These are phyloP conservation scores for Cuculus canorus DNA, from an alignment of 2,797 vertebrate genomes.

Conservation along the genomic window DNA sequence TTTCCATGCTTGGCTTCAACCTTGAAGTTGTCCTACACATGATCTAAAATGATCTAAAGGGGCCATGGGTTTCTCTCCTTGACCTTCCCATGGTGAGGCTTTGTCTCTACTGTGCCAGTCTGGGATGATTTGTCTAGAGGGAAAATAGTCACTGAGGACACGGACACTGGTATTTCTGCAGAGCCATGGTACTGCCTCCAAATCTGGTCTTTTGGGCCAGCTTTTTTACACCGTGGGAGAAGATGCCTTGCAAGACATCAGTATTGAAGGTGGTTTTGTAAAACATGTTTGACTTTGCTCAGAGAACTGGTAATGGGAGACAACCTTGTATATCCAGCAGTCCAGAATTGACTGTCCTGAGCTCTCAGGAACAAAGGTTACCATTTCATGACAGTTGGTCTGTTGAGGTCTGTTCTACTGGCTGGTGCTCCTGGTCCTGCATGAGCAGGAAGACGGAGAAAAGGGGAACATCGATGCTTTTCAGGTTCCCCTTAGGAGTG, in stretches of 20 bases:
- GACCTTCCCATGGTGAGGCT: not conserved
- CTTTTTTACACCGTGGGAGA: not conserved
- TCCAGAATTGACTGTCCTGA: rapidly evolving
- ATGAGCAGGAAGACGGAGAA: not conserved
- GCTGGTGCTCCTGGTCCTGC: not conserved
- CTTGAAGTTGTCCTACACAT: not conserved
- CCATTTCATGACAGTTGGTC: not conserved
- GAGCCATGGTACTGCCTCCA: not conserved
- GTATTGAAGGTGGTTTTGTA: not conserved
- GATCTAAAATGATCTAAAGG: not conserved
- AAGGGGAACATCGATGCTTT: not conserved
- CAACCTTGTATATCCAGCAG: rapidly evolving
- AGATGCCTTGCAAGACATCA: not conserved
- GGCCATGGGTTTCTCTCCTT: not conserved
- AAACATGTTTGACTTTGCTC: not conserved
- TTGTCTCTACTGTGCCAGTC: not conserved
- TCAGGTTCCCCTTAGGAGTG: not conserved
- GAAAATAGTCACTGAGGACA: not conserved
- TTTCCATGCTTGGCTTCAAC: not conserved
- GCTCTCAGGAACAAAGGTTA: not conserved
- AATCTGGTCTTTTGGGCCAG: not conserved
- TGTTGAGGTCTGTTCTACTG: not conserved
- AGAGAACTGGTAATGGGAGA: not conserved
- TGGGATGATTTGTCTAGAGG: not conserved
- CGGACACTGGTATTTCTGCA: not conserved